Percentiles rank a stretch among this genome's conserved stretches.
phyloP scores from a whole-genome alignment of 23 tunicate species.

The Styela plicata region DNA sequence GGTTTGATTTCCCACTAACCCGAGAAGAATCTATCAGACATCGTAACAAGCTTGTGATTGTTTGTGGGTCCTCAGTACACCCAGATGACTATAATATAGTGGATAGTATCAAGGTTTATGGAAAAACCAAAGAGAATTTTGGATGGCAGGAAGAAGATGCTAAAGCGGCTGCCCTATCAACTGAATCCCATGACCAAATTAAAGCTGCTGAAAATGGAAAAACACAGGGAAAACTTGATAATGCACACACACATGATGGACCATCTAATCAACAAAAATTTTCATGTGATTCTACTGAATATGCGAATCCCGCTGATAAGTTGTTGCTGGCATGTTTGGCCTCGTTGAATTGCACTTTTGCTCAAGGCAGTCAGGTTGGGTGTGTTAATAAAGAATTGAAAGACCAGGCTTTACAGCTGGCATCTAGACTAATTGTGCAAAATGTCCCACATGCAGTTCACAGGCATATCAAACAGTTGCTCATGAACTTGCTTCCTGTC shows the following conservation, averaged over 20 bases:
- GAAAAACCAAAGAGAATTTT: slow-evolving; percentile 78
- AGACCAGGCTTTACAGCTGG: neutral
- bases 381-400: slow-evolving; percentile 1
- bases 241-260: neutral
- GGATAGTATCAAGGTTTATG: slow-evolving; percentile 79
- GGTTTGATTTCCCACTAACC: slow-evolving; percentile 94
- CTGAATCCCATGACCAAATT: slow-evolving; percentile 6
- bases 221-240: neutral
- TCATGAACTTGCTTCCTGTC: slow-evolving; percentile 44
- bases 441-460: slow-evolving; percentile 40
- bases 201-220: neutral
- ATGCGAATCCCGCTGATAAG: slow-evolving; percentile 56
- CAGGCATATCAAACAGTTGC: slow-evolving; percentile 32
- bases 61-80: slow-evolving; percentile 63
- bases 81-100: slow-evolving; percentile 64
- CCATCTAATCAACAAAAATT: neutral
- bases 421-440: slow-evolving; percentile 44
- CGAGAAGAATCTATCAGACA: slow-evolving; percentile 59
- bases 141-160: slow-evolving; percentile 69
- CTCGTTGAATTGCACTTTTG: slow-evolving; percentile 52
- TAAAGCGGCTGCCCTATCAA: neutral
- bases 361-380: neutral
- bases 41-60: slow-evolving; percentile 33
- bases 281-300: neutral
- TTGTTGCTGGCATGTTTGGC: slow-evolving; percentile 43